Evolutionary conservation across 1,140 invertebrate genomes (phyloP), one percentile per base, ranked within the genome.

Genomic region (Xylocopa sonorina): DNA sequence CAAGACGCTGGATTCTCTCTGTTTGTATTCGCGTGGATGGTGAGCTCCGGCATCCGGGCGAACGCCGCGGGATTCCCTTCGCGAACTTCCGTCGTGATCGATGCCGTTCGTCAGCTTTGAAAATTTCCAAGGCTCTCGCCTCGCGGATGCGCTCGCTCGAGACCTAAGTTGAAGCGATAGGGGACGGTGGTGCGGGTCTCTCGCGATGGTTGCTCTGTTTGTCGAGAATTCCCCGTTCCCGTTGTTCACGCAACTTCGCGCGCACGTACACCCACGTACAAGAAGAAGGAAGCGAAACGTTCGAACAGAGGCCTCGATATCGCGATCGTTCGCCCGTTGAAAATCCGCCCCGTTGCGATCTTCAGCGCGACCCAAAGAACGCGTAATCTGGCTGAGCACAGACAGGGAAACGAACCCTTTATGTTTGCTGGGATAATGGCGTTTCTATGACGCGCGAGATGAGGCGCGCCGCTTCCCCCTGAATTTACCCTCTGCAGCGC

Each of bases 191-290:
- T 78, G 68, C 62, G 62, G 63, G 68, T 68, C 50, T 74, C 34
- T 63, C 66, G 55, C 53, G 53, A 50, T 27, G 41, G 29, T n/a
- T 43, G 51, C 29, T 71, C 71, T 84, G 64, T 84, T 84, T 83
- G 48, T 32, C 51, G 21, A 38, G 64, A 48, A 72, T 48, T 72
- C 57, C 41, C 62, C 21, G 48, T 51, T 34, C 55, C 32, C 55
- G 64, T 50, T 68, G 63, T 83, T 69, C 66, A 14, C 21, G 27
- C 16, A 29, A 76, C 27, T 48, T 67, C 57, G 5, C 34, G 5
- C 2, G n/a, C n/a, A n/a, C n/a, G n/a, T n/a, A n/a, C n/a, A n/a
- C n/a, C n/a, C n/a, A n/a, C n/a, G n/a, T n/a, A n/a, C n/a, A n/a
- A n/a, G n/a, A 21, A 50, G 21, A 1, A 57, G 7, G 0, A n/a